Percentiles rank a stretch among this genome's conserved stretches.
These are phyloP conservation scores for Clunio marinus DNA, from an alignment of 2,888 invertebrate genomes.

Conservation along the genomic window DNA sequence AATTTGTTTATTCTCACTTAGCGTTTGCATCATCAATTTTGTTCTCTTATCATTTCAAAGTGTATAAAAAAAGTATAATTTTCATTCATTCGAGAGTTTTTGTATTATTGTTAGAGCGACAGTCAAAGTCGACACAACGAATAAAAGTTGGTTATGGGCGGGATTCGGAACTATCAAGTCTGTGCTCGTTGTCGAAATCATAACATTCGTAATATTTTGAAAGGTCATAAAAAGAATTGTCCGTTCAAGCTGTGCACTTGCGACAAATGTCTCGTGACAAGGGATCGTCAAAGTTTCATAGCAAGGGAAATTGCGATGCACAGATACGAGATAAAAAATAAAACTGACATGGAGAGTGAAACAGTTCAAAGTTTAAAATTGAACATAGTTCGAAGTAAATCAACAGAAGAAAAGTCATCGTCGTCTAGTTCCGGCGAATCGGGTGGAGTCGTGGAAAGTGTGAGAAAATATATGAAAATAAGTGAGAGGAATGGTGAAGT, in stretches of 20 bases:
- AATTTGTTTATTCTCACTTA: neutral
- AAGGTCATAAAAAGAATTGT: conserved; percentile 22
- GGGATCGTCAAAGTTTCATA: conserved; percentile 20
- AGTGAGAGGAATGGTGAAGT: neutral
- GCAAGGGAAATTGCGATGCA: conserved; percentile 33
- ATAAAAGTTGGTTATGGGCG: neutral
- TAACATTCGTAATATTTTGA: neutral
- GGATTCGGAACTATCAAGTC: conserved; percentile 20
- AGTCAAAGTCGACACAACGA: neutral
- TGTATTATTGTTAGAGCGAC: conserved; percentile 14
- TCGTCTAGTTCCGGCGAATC: neutral
- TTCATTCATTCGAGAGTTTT: conserved; percentile 2
- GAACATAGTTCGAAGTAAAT: neutral
- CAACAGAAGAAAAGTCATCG: neutral
- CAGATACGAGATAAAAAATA: neutral
- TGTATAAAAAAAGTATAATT: conserved; percentile 11
- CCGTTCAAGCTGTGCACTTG: neutral
- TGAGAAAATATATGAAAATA: neutral
- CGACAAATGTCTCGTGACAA: conserved; percentile 11
- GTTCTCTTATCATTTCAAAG: neutral
- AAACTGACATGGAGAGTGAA: neutral
- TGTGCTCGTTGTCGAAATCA: conserved; percentile 31
- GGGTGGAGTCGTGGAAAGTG: neutral
- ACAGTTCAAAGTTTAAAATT: neutral
- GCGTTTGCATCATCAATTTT: neutral